A percentile compares a stretch with the other conserved stretches of the same genome.
phyloP scores from a whole-genome alignment of 2,113 vertebrate genomes.

The Varanus komodoensis region DNA sequence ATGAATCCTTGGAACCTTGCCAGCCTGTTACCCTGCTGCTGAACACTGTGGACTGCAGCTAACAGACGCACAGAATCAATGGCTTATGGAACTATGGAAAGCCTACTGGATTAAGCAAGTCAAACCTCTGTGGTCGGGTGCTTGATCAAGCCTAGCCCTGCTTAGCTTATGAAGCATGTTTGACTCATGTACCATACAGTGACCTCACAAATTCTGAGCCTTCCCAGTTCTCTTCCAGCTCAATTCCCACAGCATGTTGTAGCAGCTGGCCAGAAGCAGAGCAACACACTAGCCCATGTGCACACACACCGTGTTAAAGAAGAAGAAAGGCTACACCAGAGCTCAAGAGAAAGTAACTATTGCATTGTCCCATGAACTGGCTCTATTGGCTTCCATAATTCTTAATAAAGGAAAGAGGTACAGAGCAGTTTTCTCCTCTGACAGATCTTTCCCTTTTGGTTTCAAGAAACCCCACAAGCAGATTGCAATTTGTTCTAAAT shows the following conservation, averaged over 20 bases:
- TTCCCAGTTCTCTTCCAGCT: not conserved
- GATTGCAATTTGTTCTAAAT: conserved; percentile 24
- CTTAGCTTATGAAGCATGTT: not conserved
- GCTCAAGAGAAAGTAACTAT: not conserved
- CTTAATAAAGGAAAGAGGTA: conserved; percentile 14
- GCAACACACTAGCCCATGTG: not conserved
- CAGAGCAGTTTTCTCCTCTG: not conserved
- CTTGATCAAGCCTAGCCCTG: not conserved
- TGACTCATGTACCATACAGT: not conserved
- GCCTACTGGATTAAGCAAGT: not conserved
- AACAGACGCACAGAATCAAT: not conserved
- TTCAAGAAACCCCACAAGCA: not conserved
- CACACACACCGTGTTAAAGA: not conserved
- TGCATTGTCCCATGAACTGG: not conserved
- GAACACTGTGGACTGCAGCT: not conserved
- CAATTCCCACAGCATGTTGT: not conserved
- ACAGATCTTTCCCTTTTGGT: not conserved
- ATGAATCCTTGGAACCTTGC: not conserved
- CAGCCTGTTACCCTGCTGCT: not conserved
- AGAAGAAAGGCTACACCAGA: not conserved
- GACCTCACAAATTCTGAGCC: not conserved
- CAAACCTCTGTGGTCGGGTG: not conserved
- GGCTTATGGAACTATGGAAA: not conserved
- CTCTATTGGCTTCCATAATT: not conserved
- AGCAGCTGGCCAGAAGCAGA: not conserved